Conservation (phyloP, 30 jellyfish, hydroid and myxozoan species). For the Pelagia noctiluca region DNA sequence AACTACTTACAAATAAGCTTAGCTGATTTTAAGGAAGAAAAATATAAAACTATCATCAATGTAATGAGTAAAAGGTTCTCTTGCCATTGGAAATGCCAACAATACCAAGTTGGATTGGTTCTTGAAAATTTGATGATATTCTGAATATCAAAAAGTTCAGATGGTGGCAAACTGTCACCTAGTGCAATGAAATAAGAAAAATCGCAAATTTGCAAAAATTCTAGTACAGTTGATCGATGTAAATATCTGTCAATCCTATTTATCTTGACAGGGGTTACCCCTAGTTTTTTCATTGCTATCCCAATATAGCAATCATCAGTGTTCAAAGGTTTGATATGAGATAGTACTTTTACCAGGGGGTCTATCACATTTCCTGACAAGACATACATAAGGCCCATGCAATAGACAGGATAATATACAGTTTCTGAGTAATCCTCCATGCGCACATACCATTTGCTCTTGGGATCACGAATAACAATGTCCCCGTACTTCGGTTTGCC, state of each 20-base stretch:
- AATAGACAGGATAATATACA: not conserved
- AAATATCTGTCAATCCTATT: not conserved
- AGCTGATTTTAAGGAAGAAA: too few species aligned
- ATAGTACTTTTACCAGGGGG: not conserved
- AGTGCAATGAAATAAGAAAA: not conserved
- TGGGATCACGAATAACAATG: not conserved
- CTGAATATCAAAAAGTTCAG: not conserved
- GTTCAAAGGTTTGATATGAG: not conserved
- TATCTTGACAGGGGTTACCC: not conserved
- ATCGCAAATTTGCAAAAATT: not conserved
- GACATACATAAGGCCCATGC: not conserved
- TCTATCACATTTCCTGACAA: not conserved
- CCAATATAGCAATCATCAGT: conserved; percentile 9
- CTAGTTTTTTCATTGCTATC: not conserved
- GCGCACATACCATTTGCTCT: not conserved
- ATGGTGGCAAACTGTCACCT: conserved; percentile 11
- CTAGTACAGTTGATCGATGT: not conserved
- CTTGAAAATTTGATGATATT: not conserved
- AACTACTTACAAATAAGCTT: too few species aligned
- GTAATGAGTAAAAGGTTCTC: not conserved
- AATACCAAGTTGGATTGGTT: not conserved
- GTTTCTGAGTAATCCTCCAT: not conserved
- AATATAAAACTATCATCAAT: too few species aligned
- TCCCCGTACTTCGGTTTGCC: not conserved
- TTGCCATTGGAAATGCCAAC: not conserved